These are phyloP conservation scores for Delphinapterus leucas DNA, from an alignment of 2,113 vertebrate genomes.

Conservation along the genomic window DNA sequence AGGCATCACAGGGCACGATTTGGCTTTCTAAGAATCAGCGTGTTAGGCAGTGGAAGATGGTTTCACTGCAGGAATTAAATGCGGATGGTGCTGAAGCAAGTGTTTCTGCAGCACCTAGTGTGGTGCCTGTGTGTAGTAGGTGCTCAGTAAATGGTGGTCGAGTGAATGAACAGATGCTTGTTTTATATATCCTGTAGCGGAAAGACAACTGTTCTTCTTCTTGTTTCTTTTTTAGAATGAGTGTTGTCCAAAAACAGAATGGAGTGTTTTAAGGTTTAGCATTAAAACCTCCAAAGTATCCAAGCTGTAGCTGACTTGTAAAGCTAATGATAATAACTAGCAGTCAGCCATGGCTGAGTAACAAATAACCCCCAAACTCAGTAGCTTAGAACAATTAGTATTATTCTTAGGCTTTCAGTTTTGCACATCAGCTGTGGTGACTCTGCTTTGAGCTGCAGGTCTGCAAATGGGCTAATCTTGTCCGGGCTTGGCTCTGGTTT, in stretches of 20 bases:
- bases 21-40: conserved; percentile 41
- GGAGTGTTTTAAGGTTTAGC: conserved; percentile 11
- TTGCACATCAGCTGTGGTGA: background rate
- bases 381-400: background rate
- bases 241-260: background rate
- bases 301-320: background rate
- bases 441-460: background rate
- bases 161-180: background rate
- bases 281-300: background rate
- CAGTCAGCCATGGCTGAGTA: background rate
- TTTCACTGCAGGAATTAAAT: conserved; percentile 41
- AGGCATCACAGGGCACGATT: background rate
- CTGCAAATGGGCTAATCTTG: background rate
- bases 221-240: background rate
- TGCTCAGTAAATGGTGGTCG: conserved; percentile 33
- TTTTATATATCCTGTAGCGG: background rate
- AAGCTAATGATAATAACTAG: background rate
- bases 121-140: background rate
- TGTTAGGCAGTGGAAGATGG: background rate
- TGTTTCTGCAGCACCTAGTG: background rate
- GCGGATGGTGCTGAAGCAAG: background rate
- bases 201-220: background rate
- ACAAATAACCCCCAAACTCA: background rate
- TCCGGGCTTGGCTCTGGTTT: background rate
- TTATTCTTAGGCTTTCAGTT: background rate